Evolutionary conservation across 2,797 vertebrate species (phyloP).

Genomic region (Zonotrichia albicollis): DNA sequence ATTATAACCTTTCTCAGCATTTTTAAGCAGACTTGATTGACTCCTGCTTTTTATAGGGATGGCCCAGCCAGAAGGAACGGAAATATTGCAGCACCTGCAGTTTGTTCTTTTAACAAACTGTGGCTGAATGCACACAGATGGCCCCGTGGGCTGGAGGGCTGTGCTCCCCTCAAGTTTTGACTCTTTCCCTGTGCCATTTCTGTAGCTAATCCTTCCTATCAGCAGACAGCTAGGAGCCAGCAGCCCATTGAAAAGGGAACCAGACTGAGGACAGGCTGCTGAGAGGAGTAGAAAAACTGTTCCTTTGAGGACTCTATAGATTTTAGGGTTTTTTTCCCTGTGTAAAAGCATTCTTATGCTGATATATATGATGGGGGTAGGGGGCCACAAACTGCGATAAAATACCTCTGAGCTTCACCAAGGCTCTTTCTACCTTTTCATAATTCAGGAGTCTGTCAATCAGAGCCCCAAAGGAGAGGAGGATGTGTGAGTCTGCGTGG

Average conservation of each 20-base stretch:
- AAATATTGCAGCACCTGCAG: constrained; percentile 11
- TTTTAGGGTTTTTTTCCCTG: background rate
- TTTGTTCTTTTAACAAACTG: background rate
- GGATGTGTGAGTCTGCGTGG: background rate
- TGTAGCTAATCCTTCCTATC: constrained; percentile 65
- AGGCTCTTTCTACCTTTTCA: constrained; percentile 54
- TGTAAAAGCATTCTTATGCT: constrained; percentile 53
- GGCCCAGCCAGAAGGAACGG: background rate
- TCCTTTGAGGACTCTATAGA: constrained; percentile 65
- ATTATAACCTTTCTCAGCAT: background rate
- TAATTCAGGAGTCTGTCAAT: constrained; percentile 64
- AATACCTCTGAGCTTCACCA: constrained; percentile 34
- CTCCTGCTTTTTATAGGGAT: background rate
- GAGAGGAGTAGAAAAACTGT: constrained; percentile 51
- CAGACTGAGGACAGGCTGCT: constrained; percentile 50
- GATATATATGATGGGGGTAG: background rate
- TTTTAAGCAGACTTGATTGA: background rate
- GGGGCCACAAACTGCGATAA: background rate
- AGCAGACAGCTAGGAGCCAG: constrained; percentile 71
- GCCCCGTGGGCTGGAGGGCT: background rate
- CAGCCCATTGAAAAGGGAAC: constrained; percentile 24
- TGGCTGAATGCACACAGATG: background rate
- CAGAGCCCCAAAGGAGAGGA: background rate
- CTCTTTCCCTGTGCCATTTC: background rate
- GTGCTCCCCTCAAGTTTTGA: background rate